A percentile compares a stretch with the other conserved stretches of the same genome.
Conservation (phyloP, 2,797 vertebrate species). For the Bucorvus abyssinicus region DNA sequence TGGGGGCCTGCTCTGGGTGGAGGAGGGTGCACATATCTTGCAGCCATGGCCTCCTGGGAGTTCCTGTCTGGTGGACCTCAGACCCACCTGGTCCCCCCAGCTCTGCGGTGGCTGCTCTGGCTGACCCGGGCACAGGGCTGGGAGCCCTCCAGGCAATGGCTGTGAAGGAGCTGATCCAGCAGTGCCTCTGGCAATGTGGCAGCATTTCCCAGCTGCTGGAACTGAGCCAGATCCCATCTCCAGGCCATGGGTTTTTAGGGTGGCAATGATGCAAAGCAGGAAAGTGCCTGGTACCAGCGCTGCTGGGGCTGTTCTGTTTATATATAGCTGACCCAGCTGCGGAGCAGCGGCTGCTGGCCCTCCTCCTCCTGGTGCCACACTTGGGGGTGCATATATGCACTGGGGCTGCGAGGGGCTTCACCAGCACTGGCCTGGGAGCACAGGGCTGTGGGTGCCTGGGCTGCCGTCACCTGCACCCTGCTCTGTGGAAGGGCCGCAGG, state of each 20-base stretch:
- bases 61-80: rapidly evolving
- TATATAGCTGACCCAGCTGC: conserved; percentile 58
- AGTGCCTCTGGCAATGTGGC: not conserved
- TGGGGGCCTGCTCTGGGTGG: not conserved
- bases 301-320: not conserved
- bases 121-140: rapidly evolving
- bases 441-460: not conserved
- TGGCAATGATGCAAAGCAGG: conserved; percentile 41
- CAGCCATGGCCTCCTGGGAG: rapidly evolving
- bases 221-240: not conserved
- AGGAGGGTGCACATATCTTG: not conserved
- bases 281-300: not conserved
- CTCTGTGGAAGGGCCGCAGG: not conserved
- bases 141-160: not conserved
- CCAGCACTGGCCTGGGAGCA: rapidly evolving
- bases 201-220: rapidly evolving
- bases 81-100: not conserved
- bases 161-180: not conserved
- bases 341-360: not conserved
- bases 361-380: not conserved
- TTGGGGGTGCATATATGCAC: not conserved
- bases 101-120: not conserved
- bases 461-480: not conserved
- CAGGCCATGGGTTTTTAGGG: conserved; percentile 26
- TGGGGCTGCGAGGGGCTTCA: not conserved